Evolutionary conservation across 2,113 vertebrate genomes (phyloP).

Genomic region (Fukomys damarensis): DNA sequence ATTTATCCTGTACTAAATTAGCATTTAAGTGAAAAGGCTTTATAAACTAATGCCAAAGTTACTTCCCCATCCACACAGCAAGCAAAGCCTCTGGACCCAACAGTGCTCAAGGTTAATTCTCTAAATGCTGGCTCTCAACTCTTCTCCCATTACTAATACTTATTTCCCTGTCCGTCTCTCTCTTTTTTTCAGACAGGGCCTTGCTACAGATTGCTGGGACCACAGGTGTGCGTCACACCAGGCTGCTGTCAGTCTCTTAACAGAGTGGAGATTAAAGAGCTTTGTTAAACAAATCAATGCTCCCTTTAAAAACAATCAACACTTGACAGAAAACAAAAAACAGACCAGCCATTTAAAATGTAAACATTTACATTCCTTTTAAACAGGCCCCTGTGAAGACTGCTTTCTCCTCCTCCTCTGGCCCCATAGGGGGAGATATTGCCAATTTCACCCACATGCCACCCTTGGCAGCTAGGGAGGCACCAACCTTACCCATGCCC

Average conservation of each 20-base stretch:
- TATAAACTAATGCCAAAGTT: not conserved
- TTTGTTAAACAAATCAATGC: not conserved
- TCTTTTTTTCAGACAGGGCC: not conserved
- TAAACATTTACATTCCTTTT: not conserved
- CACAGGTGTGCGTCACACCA: not conserved
- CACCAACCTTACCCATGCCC: not conserved
- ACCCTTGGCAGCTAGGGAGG: not conserved
- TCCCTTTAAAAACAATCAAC: not conserved
- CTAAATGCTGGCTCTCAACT: not conserved
- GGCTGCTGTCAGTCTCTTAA: not conserved
- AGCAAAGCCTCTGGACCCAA: not conserved
- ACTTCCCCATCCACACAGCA: not conserved
- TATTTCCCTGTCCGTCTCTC: slow-evolving; percentile 3
- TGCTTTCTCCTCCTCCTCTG: not conserved
- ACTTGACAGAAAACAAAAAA: not conserved
- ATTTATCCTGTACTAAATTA: not conserved
- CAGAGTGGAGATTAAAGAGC: not conserved
- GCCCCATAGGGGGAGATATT: not conserved
- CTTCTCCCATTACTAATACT: not conserved
- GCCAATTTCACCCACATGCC: not conserved
- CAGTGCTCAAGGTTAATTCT: not conserved
- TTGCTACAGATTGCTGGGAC: not conserved
- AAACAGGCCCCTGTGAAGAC: not conserved
- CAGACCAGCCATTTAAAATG: not conserved
- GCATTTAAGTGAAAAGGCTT: not conserved